phyloP scores from a whole-genome alignment of 30 jellyfish, hydroid and myxozoan species.

The Morbakka virulenta region DNA sequence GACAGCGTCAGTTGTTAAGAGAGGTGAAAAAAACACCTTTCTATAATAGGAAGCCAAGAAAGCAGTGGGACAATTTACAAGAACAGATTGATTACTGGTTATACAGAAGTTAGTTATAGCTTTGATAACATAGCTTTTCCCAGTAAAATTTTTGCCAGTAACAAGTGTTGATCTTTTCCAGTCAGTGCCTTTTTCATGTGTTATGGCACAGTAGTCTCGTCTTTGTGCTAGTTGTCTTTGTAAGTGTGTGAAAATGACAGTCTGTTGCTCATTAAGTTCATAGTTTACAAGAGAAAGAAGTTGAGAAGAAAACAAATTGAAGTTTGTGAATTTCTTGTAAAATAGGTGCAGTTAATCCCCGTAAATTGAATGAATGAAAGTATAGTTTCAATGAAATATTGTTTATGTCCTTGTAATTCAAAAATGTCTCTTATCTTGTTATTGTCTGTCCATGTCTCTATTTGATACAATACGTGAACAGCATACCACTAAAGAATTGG shows the following conservation, averaged over 20 bases:
- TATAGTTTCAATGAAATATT: not conserved
- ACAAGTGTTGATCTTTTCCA: slow-evolving; percentile 11
- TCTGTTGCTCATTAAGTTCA: not conserved
- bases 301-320: no score
- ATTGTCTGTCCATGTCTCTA: not conserved
- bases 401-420: not conserved
- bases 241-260: not conserved
- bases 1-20: slow-evolving; percentile 11
- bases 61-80: slow-evolving; percentile 38
- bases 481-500: not conserved
- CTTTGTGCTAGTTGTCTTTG: not conserved
- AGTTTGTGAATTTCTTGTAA: not conserved
- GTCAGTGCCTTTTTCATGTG: slow-evolving; percentile 12
- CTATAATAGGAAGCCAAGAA: slow-evolving; percentile 7
- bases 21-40: not conserved
- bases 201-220: not conserved
- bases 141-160: slow-evolving; percentile 25
- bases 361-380: not conserved
- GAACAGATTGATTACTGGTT: not conserved
- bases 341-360: not conserved
- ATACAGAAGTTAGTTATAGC: not conserved
- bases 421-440: not conserved
- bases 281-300: no score
- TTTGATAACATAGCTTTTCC: not conserved
- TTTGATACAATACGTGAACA: not conserved